A percentile compares a stretch with the other conserved stretches of the same genome.
Evolutionary conservation across 2,113 vertebrate species (phyloP).

Genomic region (Oncorhynchus tshawytscha): DNA sequence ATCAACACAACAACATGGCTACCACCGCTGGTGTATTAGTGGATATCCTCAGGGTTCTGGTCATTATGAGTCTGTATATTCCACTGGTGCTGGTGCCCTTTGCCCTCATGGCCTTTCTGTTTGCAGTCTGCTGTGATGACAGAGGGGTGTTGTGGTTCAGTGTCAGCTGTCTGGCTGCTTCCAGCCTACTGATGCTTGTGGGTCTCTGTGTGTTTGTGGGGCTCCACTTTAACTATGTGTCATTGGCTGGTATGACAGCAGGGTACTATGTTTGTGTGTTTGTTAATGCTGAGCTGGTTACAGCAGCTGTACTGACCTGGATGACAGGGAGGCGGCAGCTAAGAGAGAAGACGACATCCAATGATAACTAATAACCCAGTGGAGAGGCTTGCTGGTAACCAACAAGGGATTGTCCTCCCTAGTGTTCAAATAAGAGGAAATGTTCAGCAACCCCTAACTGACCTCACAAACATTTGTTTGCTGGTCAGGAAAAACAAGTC

Average conservation of each 20-base stretch:
- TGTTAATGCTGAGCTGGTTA: conserved; percentile 28
- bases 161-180: conserved; percentile 17
- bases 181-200: conserved; percentile 15
- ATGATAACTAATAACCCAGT: neutral
- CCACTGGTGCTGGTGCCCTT: conserved; percentile 39
- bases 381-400: neutral
- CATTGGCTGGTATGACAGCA: conserved; percentile 1
- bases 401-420: neutral
- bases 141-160: conserved; percentile 16
- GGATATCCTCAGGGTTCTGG: neutral
- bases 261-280: conserved; percentile 32
- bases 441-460: too few species aligned
- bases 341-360: neutral
- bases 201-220: conserved; percentile 19
- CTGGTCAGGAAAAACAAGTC: too few species aligned
- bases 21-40: neutral
- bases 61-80: conserved; percentile 21
- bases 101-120: conserved; percentile 37
- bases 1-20: neutral
- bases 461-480: too few species aligned
- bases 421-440: neutral
- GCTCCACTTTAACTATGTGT: conserved; percentile 7
- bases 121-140: conserved; percentile 27
- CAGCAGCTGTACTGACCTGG: conserved; percentile 14
- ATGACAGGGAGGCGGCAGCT: neutral